Base-by-base conservation (phyloP, 1,140 invertebrate genomes). In the Pinna nobilis region DNA sequence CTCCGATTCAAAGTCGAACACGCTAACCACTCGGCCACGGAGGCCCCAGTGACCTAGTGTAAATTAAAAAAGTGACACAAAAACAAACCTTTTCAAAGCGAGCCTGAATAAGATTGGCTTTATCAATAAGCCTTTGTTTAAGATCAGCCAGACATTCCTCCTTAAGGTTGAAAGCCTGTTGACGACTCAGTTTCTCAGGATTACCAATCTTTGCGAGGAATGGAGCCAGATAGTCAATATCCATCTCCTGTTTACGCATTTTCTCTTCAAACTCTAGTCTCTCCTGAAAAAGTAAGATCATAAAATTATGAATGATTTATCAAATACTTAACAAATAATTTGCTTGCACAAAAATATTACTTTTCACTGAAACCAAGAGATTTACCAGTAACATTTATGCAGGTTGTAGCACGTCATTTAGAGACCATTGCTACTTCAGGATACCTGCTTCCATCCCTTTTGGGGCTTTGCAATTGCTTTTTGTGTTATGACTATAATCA, bases 101-200 rank as follows among this genome's bases (percentile, higher is more conserved):
- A 23, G 82, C 81, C 78, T 90, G 89, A 44, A 90, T 90, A 20
- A 90, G 81, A 79, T 90, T 90, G 32, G 89, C 89, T 72, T 89
- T 89, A 53, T 89, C 86, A 77, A 90, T 88, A 1, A 90, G 79
- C 15, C 89, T 70, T 37, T 88, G 81, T 80, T 90, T 90, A 63
- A 90, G 80, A 68, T 90, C 88, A 23, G 71, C 74, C 41, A 90
- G 76, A 76, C 88, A 88, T 49, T 86, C 87, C 33, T 88, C 86
- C 67, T 88, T 88, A 49, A 89, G 78, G 50, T 80, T 84, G 70
- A 80, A 84, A 15, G 88, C 86, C 60, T 86, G 77, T 47, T 80
- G 59, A 50, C 79, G 69, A 11, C 74, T 80, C 13, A 90, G 82
- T 65, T 86, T 83, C 15, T 87, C 85, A 7, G 86, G 84, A 59